These are phyloP conservation scores for Microplitis mediator DNA, from an alignment of 1,140 invertebrate species.

Conservation along the genomic window DNA sequence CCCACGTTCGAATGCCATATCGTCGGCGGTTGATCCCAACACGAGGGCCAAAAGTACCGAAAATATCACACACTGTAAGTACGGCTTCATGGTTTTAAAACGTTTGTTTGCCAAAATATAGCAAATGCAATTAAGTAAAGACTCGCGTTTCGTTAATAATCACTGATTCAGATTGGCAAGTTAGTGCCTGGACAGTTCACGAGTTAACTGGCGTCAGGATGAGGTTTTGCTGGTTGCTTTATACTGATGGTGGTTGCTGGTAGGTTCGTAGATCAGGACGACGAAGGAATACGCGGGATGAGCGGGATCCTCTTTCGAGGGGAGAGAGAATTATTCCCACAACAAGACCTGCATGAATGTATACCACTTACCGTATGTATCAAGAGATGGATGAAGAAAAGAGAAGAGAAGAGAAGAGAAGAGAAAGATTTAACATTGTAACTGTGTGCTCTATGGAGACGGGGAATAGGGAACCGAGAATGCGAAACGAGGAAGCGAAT, in stretches of 20 bases:
- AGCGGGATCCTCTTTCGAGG: slow-evolving; percentile 11
- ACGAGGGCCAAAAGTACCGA: slow-evolving; percentile 32
- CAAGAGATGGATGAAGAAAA: no score
- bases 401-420: no score
- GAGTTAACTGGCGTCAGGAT: slow-evolving; percentile 55
- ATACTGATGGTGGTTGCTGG: slow-evolving; percentile 41
- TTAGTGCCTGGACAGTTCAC: slow-evolving; percentile 30
- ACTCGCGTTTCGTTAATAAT: background rate
- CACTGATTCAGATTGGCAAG: background rate
- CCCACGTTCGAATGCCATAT: slow-evolving; percentile 53
- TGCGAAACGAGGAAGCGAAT: slow-evolving; percentile 14
- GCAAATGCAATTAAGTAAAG: no score
- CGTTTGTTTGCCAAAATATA: background rate
- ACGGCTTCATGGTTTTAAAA: slow-evolving; percentile 33
- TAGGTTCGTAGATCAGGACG: slow-evolving; percentile 8
- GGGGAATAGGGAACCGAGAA: slow-evolving; percentile 11
- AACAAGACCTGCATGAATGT: background rate
- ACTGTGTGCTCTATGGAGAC: background rate
- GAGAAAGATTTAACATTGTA: background rate
- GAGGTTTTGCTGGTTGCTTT: slow-evolving; percentile 47
- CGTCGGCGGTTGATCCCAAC: slow-evolving; percentile 36
- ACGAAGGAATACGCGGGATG: no score
- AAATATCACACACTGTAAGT: slow-evolving; percentile 46
- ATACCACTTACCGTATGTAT: background rate
- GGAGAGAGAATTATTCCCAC: slow-evolving; percentile 12